These are phyloP conservation scores for Otis tarda DNA, from an alignment of 2,113 vertebrate species.

Conservation along the genomic window DNA sequence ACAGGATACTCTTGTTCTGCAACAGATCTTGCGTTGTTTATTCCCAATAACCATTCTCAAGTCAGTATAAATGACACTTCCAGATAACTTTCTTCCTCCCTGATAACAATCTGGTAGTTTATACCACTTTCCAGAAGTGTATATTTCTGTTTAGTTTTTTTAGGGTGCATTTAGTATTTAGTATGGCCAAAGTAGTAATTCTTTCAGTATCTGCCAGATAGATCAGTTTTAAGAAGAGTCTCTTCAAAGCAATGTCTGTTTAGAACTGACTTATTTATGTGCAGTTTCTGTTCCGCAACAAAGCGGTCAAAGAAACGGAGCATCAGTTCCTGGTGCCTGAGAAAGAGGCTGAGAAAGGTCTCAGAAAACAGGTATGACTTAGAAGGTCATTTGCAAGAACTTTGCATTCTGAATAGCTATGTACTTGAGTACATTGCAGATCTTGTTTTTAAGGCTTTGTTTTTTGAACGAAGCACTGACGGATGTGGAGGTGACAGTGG, in stretches of 20 bases:
- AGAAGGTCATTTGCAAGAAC: not conserved
- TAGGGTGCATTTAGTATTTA: slow-evolving; percentile 16
- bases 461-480: not conserved
- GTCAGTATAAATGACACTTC: slow-evolving; percentile 60
- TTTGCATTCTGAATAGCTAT: not conserved
- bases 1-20: slow-evolving; percentile 57
- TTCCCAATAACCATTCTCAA: slow-evolving; percentile 49
- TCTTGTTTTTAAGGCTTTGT: not conserved
- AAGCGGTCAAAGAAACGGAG: slow-evolving; percentile 35
- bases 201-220: slow-evolving; percentile 63
- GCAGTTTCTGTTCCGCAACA: slow-evolving; percentile 30
- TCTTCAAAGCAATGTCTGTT: slow-evolving; percentile 66
- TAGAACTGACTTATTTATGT: slow-evolving; percentile 59
- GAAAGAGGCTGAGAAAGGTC: slow-evolving; percentile 43
- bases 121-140: slow-evolving; percentile 54
- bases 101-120: slow-evolving; percentile 65
- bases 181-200: slow-evolving; percentile 47
- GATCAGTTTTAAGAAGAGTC: slow-evolving; percentile 47
- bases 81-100: slow-evolving; percentile 66
- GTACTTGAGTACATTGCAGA: not conserved
- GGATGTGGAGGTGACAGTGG: not conserved
- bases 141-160: slow-evolving; percentile 56
- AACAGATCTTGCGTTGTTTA: slow-evolving; percentile 55
- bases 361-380: slow-evolving; percentile 40
- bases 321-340: slow-evolving; percentile 39